Percentiles rank a stretch among this genome's conserved stretches.
Evolutionary conservation across 1,140 invertebrate species (phyloP).

Genomic region (Euura saliciscinereae): DNA sequence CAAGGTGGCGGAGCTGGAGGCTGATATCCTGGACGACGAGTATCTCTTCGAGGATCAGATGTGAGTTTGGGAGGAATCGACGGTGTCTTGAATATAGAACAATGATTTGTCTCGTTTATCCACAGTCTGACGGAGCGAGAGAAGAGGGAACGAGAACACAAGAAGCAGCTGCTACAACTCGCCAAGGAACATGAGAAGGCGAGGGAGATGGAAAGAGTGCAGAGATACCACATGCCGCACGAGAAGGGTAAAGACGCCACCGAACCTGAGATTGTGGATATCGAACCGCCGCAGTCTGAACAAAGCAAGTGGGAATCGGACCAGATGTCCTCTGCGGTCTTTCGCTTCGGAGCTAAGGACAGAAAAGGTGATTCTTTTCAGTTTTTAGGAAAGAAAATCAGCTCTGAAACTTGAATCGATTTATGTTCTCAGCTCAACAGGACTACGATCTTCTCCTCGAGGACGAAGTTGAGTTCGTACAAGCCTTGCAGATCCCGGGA

Average conservation of each 20-base stretch:
- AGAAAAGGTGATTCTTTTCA: slow-evolving; percentile 61
- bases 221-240: slow-evolving; percentile 93
- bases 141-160: slow-evolving; percentile 83
- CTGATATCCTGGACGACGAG: slow-evolving; percentile 95
- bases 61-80: slow-evolving; percentile 61
- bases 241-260: slow-evolving; percentile 65
- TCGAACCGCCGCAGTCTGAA: slow-evolving; percentile 90
- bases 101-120: background rate
- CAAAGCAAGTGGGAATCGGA: slow-evolving; percentile 99
- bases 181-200: slow-evolving; percentile 97
- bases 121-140: slow-evolving; percentile 85
- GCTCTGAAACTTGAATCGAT: slow-evolving; percentile 31
- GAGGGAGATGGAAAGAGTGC: slow-evolving; percentile 87
- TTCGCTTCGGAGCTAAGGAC: slow-evolving; percentile 93
- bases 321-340: slow-evolving; percentile 90
- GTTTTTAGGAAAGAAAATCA: slow-evolving; percentile 28
- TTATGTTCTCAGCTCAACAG: slow-evolving; percentile 61
- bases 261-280: slow-evolving; percentile 81
- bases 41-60: slow-evolving; percentile 89
- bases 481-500: slow-evolving; percentile 90
- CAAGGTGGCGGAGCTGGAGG: slow-evolving; percentile 95
- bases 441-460: slow-evolving; percentile 95
- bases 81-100: background rate
- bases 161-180: slow-evolving; percentile 88
- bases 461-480: slow-evolving; percentile 97